Base-by-base conservation (phyloP, 2,888 invertebrate species). In the Lasius fuliginosus region DNA sequence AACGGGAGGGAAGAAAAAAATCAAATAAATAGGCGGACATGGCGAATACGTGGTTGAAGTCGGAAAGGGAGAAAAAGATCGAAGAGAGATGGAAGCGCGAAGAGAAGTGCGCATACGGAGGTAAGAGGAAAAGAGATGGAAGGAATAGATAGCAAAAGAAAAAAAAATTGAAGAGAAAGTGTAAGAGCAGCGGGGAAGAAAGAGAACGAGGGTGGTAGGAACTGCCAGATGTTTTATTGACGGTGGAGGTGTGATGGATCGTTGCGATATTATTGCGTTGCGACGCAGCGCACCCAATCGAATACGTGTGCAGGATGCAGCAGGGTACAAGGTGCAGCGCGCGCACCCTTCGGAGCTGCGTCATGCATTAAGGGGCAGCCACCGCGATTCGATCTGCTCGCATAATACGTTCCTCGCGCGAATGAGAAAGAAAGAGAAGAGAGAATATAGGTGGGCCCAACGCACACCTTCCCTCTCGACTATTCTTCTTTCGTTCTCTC, bases 191-290 rank as follows among this genome's bases (percentile, higher is more conserved):
- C 74, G 42, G 67, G 53, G 53, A 30, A 83, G 30, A 27, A 33
- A 64, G 67, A 64, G 65, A 49, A 49, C 64, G 85, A 83, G 85
- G 85, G 87, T 75, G 83, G 69, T 83, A 86, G 81, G 82, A 85
- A 77, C 69, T 84, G 87, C 88, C 92, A 92, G 92, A 92, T 92
- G 92, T 92, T 91, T 90, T 91, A 92, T 92, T 88, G 92, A 89
- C 92, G 90, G 85, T 77, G 87, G 82, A 88, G 87, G 88, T 89
- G 92, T 91, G 91, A 91, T 91, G 90, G 90, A 90, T 90, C 90
- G 90, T 90, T 86, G 89, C 89, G 87, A 90, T 90, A 90, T 90
- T 90, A 90, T 90, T 90, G 90, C 90, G 86, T 90, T 87, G 90
- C 90, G 89, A 90, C 89, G 89, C 87, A 90, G 83, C 85, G 85